Evolutionary conservation across 2,113 vertebrate genomes (phyloP).

Genomic region (Penelope pileata): DNA sequence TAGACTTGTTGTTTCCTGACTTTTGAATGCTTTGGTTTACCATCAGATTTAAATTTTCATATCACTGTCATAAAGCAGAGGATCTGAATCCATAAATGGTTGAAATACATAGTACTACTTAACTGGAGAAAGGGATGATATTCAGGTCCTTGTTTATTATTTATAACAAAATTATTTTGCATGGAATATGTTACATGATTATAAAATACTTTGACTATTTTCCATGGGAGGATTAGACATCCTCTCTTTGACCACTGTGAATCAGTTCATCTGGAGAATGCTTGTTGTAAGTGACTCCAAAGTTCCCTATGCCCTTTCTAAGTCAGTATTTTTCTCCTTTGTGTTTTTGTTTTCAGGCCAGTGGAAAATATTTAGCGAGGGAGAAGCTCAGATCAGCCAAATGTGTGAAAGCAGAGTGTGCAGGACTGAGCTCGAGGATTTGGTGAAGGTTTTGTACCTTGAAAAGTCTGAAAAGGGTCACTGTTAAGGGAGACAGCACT

Average conservation of each 20-base stretch:
- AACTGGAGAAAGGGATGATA: not conserved
- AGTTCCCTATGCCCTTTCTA: not conserved
- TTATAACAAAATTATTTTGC: constrained; percentile 13
- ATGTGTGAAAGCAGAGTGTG: constrained; percentile 82
- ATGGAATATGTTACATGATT: not conserved
- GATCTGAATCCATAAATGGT: not conserved
- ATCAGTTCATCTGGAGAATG: constrained; percentile 11
- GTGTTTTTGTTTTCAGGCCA: constrained; percentile 77
- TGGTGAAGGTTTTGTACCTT: constrained; percentile 85
- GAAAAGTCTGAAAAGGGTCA: constrained; percentile 82
- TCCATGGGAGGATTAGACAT: constrained; percentile 8
- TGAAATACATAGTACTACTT: not conserved
- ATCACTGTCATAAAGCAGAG: not conserved
- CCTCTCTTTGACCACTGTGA: not conserved
- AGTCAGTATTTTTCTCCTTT: constrained; percentile 42
- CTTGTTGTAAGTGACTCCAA: constrained; percentile 17
- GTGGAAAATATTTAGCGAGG: constrained; percentile 86
- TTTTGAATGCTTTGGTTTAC: constrained; percentile 3
- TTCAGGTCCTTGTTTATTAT: constrained; percentile 2
- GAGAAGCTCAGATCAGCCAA: constrained; percentile 84
- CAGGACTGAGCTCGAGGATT: constrained; percentile 84
- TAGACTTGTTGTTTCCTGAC: not conserved
- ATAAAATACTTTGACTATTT: constrained; percentile 43
- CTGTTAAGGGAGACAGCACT: constrained; percentile 76
- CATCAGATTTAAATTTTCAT: not conserved